Evolutionary conservation across 2,888 invertebrate genomes (phyloP).

Genomic region (Amblyjoppa fuscipennis): DNA sequence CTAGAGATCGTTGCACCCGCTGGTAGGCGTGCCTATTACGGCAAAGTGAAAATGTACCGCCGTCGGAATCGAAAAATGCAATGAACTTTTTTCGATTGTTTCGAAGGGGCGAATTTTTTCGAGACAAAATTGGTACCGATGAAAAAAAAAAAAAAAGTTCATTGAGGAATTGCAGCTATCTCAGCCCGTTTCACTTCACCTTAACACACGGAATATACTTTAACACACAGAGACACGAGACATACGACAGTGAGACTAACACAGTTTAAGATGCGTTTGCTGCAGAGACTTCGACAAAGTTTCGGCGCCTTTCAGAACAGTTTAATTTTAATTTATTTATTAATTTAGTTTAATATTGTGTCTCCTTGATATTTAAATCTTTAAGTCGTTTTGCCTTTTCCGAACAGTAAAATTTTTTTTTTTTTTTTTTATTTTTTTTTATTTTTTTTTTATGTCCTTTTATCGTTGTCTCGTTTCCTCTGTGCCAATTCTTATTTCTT

Average conservation of each 20-base stretch:
- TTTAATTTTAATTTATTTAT: background rate
- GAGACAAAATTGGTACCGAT: background rate
- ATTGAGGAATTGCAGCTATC: background rate
- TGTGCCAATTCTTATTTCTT: background rate
- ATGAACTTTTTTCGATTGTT: background rate
- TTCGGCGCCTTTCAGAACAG: slow-evolving; percentile 73
- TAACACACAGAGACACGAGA: slow-evolving; percentile 65
- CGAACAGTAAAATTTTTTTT: slow-evolving; percentile 10
- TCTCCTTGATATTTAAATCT: background rate
- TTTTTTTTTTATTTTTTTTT: slow-evolving; percentile 28
- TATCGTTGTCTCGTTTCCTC: no score
- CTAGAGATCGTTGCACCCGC: slow-evolving; percentile 77
- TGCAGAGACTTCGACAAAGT: slow-evolving; percentile 48
- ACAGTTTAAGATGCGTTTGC: slow-evolving; percentile 64
- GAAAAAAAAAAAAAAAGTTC: background rate
- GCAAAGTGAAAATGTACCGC: background rate
- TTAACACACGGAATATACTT: background rate
- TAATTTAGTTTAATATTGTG: background rate
- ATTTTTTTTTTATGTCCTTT: no score
- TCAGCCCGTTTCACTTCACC: background rate
- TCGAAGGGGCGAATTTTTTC: background rate
- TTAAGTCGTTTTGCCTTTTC: background rate
- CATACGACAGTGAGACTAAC: slow-evolving; percentile 59
- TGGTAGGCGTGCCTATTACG: slow-evolving; percentile 73
- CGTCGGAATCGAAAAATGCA: background rate